Conservation (phyloP, 2,113 vertebrate genomes). For the Raja brachyura region DNA sequence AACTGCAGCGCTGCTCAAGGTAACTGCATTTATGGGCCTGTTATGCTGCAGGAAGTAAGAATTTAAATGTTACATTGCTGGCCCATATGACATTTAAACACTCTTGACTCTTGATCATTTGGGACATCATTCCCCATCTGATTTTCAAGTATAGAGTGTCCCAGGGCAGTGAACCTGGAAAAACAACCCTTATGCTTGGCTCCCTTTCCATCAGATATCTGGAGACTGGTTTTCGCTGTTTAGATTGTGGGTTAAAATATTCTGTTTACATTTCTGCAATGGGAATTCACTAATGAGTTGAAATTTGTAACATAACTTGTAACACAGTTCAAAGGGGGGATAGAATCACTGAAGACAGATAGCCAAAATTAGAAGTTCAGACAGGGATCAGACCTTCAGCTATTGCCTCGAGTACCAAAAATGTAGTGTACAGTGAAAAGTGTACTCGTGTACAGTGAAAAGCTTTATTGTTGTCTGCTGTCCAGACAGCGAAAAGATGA, state of each 20-base stretch:
- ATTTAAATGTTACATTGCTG: no score
- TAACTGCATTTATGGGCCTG: no score
- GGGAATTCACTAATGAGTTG: not conserved
- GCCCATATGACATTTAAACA: no score
- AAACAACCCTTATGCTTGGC: not conserved
- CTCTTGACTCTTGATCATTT: no score
- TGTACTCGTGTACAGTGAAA: no score
- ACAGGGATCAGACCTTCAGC: not conserved
- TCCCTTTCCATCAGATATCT: not conserved
- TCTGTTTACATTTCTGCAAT: not conserved
- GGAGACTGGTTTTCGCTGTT: not conserved
- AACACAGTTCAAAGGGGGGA: not conserved
- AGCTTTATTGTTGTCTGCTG: no score
- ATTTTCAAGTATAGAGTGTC: not conserved
- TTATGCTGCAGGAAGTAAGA: no score
- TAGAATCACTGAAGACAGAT: not conserved
- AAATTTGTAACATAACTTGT: not conserved
- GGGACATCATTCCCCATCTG: not conserved
- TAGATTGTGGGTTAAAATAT: not conserved
- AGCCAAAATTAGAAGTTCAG: not conserved
- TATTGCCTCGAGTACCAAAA: no score
- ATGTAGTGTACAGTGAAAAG: no score
- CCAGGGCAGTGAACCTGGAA: not conserved
- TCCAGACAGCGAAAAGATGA: no score
- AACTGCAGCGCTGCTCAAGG: no score